Base-by-base conservation (phyloP, 2,888 invertebrate genomes). In the Argyresthia albistria region DNA sequence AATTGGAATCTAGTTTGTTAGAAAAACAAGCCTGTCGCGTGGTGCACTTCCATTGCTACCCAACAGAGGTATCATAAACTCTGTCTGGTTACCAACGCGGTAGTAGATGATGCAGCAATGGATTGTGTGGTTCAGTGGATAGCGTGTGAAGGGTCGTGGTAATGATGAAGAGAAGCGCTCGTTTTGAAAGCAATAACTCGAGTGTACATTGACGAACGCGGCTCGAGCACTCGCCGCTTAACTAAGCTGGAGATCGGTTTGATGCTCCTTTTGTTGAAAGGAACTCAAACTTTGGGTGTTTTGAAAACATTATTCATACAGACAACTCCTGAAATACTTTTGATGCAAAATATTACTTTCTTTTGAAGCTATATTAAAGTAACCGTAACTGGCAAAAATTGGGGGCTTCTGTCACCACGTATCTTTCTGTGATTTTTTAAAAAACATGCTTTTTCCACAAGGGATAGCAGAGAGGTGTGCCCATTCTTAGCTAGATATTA, bases 121-220 rank as follows among this genome's bases (percentile, higher is more conserved):
- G 9, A 6, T 11, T 11, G 3, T 39, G 39, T 39, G n/a, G 39
- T 39, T 9, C 39, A 9, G n/a, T n/a, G 4, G 10, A 8, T 46
- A 16, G n/a, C n/a, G n/a, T n/a, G n/a, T n/a, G n/a, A n/a, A n/a
- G 39, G 16, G 42, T 11, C 46, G 49, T 59, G 57, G 66, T 74
- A 59, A n/a, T 45, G 59, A 67, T 59, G 52, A 59, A 64, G 63
- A 68, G 70, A 69, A 67, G 68, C 66, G 69, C 69, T 73, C 73
- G 73, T 76, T 76, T 67, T 69, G 65, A 75, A 73, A 76, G 77
- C 61, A 66, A 65, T 75, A 76, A 73, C 78, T 76, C 66, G 70
- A 81, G 79, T 75, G 76, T 72, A 72, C 78, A 76, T 75, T 78
- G 82, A 80, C 75, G 78, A 73, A 75, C 76, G 78, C 76, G 71